Conservation (phyloP, 2,888 invertebrate species). For the Orchestes rusci region DNA sequence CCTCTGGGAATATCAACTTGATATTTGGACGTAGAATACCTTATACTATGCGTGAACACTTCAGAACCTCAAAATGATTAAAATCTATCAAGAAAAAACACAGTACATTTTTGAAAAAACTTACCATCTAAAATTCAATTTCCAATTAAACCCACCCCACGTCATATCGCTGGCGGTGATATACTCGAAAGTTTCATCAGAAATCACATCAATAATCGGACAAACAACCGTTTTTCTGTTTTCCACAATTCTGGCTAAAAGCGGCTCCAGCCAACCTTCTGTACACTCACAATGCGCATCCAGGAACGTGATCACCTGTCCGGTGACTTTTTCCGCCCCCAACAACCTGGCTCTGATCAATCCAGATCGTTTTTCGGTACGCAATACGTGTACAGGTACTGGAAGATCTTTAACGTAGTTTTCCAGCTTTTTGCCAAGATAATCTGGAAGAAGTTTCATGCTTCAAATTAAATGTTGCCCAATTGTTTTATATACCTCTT, state of each 20-base stretch:
- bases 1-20: no score
- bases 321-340: conserved; percentile 88
- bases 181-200: conserved; percentile 98
- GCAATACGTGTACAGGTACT: conserved; percentile 77
- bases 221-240: conserved; percentile 92
- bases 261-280: conserved; percentile 97
- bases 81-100: neutral
- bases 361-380: conserved; percentile 90
- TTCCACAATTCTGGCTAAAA: conserved; percentile 84
- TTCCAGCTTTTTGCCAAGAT: conserved; percentile 82
- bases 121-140: conserved; percentile 96
- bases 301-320: conserved; percentile 87
- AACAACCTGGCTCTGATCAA: conserved; percentile 90
- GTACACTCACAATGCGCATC: conserved; percentile 99
- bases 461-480: neutral
- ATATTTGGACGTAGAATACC: no score
- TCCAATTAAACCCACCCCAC: conserved; percentile 99
- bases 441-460: conserved; percentile 52
- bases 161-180: conserved; percentile 98
- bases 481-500: no score
- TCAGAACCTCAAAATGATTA: no score
- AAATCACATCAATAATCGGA: conserved; percentile 98
- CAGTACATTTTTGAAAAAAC: conserved; percentile 26
- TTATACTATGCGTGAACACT: no score
- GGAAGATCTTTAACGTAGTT: conserved; percentile 81